These are phyloP conservation scores for Odontesthes bonariensis DNA, from an alignment of 2,113 vertebrate genomes.

Conservation along the genomic window DNA sequence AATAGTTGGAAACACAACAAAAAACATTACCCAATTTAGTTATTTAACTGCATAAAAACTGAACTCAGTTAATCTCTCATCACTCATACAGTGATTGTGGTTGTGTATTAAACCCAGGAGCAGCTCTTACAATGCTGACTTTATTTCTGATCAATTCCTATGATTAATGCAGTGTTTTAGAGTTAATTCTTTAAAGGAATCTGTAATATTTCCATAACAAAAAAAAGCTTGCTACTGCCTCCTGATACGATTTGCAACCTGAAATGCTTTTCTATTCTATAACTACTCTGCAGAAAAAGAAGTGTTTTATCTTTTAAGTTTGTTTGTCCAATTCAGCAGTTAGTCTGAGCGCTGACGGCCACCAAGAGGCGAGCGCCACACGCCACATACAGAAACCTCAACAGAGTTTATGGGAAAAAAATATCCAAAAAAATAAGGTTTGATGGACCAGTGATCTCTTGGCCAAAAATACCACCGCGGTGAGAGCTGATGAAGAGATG, in stretches of 20 bases:
- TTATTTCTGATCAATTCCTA: background rate
- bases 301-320: slow-evolving; percentile 41
- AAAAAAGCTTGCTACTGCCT: background rate
- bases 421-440: slow-evolving; percentile 21
- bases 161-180: slow-evolving; percentile 10
- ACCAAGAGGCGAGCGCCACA: slow-evolving; percentile 17
- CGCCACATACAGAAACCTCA: slow-evolving; percentile 30
- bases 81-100: background rate
- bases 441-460: slow-evolving; percentile 23
- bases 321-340: slow-evolving; percentile 33
- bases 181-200: slow-evolving; percentile 12
- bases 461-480: slow-evolving; percentile 39
- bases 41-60: too few relatives aligned
- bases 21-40: too few relatives aligned
- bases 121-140: background rate
- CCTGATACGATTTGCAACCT: slow-evolving; percentile 51
- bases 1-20: background rate
- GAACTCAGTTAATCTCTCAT: background rate
- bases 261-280: slow-evolving; percentile 27
- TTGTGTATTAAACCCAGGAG: background rate
- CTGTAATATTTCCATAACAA: slow-evolving; percentile 14
- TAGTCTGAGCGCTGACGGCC: slow-evolving; percentile 10
- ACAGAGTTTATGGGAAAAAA: background rate
- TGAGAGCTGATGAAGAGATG: slow-evolving; percentile 43
- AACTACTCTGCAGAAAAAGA: slow-evolving; percentile 20